Evolutionary conservation across 2,888 invertebrate genomes (phyloP).

Genomic region (Hipparchia semele): DNA sequence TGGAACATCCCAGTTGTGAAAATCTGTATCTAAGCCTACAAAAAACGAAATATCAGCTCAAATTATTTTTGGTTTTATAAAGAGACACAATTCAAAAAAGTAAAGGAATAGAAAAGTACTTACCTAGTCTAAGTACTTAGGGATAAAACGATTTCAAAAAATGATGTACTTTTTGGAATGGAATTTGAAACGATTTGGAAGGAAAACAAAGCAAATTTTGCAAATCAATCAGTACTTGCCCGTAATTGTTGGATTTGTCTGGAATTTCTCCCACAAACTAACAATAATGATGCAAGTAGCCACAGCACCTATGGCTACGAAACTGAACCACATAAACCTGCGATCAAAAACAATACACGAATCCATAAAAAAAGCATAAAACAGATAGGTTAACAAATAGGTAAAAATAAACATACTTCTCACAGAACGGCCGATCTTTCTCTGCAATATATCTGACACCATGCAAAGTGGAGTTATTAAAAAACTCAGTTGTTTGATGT

Average conservation of each 20-base stretch:
- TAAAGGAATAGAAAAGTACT: no score
- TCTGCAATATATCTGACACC: conserved; percentile 92
- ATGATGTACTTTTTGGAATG: no score
- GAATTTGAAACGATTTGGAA: not conserved
- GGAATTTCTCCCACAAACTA: conserved; percentile 92
- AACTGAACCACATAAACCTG: conserved; percentile 92
- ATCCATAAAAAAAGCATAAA: not conserved
- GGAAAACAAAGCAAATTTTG: no score
- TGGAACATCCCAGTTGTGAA: conserved; percentile 90
- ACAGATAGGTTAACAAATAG: not conserved
- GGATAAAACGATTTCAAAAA: no score
- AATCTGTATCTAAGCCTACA: conserved; percentile 89
- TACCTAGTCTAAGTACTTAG: no score
- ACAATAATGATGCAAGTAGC: conserved; percentile 89
- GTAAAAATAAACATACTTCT: conserved; percentile 83
- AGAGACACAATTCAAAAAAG: no score
- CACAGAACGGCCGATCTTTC: conserved; percentile 87
- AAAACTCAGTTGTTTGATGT: conserved; percentile 88
- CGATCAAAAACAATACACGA: not conserved
- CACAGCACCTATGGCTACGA: conserved; percentile 86
- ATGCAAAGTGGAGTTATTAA: conserved; percentile 89
- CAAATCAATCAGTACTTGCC: conserved; percentile 61
- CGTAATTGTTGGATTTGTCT: conserved; percentile 92
- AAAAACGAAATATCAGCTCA: not conserved
- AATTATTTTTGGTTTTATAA: no score